Base-by-base conservation (phyloP, 2,113 vertebrate genomes). In the Perca flavescens region DNA sequence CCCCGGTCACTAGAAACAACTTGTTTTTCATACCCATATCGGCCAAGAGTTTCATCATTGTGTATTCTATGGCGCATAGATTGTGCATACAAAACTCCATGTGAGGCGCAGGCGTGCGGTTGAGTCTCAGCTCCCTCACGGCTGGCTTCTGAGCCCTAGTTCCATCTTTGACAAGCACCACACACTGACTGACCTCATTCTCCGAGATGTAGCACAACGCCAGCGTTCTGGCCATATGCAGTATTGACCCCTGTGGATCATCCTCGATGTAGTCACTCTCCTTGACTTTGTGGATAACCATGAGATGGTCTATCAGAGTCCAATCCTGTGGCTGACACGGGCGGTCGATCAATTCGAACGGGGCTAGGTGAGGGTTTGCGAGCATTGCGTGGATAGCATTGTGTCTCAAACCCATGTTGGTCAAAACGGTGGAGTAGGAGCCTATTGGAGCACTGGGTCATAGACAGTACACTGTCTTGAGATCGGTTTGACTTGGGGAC, bases 301-400 rank as follows among this genome's bases (percentile, higher is more conserved):
- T 70, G 49, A 70, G 28, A 36, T 70, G 67, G 22, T 70, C 67
- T 31, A 70, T 70, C 67, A 70, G 28, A 31, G 34, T 70, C 67
- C 67, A 70, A 14, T 70, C 67, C 8, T 53, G 25, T 13, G 1
- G 12, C 15, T 25, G 21, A 11, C 5, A 6, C 17, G 47, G n/a
- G 6, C 0, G 1, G 6, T 50, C 66, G 22, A 68, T 46, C 6
- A 68, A 28, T 50, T 68, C 36, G 46, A 68, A 68, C 22, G 66
- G 66, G 1, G 66, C 22, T 1, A 68, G n/a, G 46, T 31, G 1
- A 14, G 66, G 66, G 46, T 68, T 31, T 40, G 36, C 36, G 6
- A 40, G 36, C 36, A 40, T 40, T 68, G 66, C 66, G 22, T 68
- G 66, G 22, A 68, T 17, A 25, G 66, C 66, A 16, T 67, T 31